Conservation (phyloP, 2,113 vertebrate species). For the Rutilus rutilus region DNA sequence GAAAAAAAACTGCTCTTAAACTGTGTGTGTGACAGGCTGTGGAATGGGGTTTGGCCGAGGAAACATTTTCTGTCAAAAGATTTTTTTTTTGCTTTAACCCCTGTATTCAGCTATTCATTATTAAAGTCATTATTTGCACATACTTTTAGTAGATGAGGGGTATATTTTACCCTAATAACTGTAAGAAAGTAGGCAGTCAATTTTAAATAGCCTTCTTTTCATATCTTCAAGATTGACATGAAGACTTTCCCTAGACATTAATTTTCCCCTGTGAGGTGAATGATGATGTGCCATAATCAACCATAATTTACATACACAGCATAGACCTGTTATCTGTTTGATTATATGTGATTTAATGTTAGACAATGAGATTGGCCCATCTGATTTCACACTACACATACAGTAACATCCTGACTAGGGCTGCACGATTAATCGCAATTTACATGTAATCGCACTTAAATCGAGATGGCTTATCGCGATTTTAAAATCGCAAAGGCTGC, state of each 20-base stretch:
- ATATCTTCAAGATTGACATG: background rate
- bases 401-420: background rate
- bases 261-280: background rate
- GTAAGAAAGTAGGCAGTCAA: background rate
- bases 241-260: background rate
- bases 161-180: background rate
- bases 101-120: background rate
- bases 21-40: too few relatives aligned
- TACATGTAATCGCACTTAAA: too few relatives aligned
- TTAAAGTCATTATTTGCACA: background rate
- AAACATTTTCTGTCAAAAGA: too few relatives aligned
- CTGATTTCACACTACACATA: background rate
- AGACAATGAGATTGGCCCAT: background rate
- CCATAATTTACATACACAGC: background rate
- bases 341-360: background rate
- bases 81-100: too few relatives aligned
- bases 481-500: too few relatives aligned
- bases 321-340: constrained; percentile 11
- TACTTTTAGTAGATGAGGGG: background rate
- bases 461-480: too few relatives aligned
- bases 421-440: too few relatives aligned
- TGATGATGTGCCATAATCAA: background rate
- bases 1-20: too few relatives aligned
- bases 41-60: too few relatives aligned
- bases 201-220: background rate